Evolutionary conservation across 2,888 invertebrate genomes (phyloP).

Genomic region (Agrilus biguttatus): DNA sequence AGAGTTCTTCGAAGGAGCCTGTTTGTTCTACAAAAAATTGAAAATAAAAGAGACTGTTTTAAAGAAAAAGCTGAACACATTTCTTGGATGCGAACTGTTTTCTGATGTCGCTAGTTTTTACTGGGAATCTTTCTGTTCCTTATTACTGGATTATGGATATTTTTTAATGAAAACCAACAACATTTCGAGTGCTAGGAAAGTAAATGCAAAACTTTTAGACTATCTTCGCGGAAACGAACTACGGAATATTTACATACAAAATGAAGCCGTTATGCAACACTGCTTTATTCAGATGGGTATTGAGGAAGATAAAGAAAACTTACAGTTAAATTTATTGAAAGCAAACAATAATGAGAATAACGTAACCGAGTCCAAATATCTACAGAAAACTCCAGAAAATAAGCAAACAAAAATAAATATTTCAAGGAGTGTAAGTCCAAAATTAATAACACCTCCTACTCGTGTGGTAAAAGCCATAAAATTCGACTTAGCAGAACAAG

Average conservation of each 20-base stretch:
- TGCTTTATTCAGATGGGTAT: constrained; percentile 6
- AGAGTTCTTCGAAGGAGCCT: constrained; percentile 12
- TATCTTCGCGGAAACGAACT: constrained; percentile 10
- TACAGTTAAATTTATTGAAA: too few species aligned
- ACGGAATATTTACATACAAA: constrained; percentile 13
- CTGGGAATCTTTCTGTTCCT: constrained; percentile 9
- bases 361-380: not conserved
- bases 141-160: constrained; percentile 15
- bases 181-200: constrained; percentile 10
- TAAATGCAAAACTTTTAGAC: constrained; percentile 12
- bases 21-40: constrained; percentile 11
- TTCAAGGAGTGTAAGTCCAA: constrained; percentile 3
- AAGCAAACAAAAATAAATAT: constrained; percentile 5
- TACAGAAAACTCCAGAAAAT: constrained; percentile 9
- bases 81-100: constrained; percentile 7
- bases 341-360: too few species aligned
- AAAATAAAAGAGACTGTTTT: constrained; percentile 7
- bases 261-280: constrained; percentile 14
- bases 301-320: constrained; percentile 1
- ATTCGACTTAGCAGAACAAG: constrained; percentile 6
- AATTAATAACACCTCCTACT: constrained; percentile 4
- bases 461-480: constrained; percentile 7
- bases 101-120: constrained; percentile 10
- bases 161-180: constrained; percentile 9
- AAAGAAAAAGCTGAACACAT: constrained; percentile 4